Evolutionary conservation across 1,140 invertebrate genomes (phyloP), one percentile per base, ranked within the genome.

Genomic region (Bombus confusus): DNA sequence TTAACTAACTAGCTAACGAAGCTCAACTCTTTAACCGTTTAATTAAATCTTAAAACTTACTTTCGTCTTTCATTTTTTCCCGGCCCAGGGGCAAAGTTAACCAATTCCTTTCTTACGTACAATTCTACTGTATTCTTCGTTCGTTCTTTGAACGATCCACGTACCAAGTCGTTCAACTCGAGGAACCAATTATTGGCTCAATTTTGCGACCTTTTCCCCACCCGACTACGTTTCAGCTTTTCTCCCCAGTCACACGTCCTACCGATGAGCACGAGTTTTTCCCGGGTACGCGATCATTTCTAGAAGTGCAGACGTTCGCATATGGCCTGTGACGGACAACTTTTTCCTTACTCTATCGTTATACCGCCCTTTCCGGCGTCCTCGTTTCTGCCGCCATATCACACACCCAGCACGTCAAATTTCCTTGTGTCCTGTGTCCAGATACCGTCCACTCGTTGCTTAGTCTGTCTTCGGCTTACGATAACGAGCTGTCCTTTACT

Each of bases 401-500:
- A 66, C 57, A 39, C 79, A 52, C 43, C 22, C 22, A 34, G 22
- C 72, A 57, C 41, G 73, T 84, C 85, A 83, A 84, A 86, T 89
- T 77, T 84, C 71, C 83, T 76, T 59, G 34, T 57, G 62, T 22
- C 37, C 34, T 15, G 13, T 75, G 41, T 74, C 31, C 47, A 71
- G 31, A 84, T 73, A 15, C 57, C 52, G 31, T 57, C 74, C 37
- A 43, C 41, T 79, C 59, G 52, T 34, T n/a, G 83, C 66, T 71
- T 88, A 83, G 83, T 86, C 84, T 22, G 87, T 31, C 64, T 64
- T 34, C 62, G 66, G 75, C 76, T 89, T 83, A 83, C 88, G 79
- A 73, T 89, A 89, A 88, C 88, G 85, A 89, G 87, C 59, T 68
- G 43, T 68, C 41, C 31, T 68, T 25, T n/a, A 3, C 3, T 13